Percentiles rank a stretch among this genome's conserved stretches.
These are phyloP conservation scores for Meloidogyne exigua DNA, from an alignment of 1,140 invertebrate species.

Conservation along the genomic window DNA sequence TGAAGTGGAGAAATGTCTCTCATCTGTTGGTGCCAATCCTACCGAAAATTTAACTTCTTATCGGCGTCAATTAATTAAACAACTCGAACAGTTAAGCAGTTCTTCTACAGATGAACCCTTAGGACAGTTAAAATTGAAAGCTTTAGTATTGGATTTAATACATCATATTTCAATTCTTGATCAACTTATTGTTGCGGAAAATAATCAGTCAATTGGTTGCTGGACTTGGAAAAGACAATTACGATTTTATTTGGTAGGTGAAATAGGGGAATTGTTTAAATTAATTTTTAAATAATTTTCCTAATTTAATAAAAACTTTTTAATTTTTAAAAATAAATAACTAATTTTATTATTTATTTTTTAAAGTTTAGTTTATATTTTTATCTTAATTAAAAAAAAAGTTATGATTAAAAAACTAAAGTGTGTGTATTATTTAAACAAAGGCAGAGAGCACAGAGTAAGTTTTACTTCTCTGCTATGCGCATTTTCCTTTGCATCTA, in stretches of 20 bases:
- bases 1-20: slow-evolving; percentile 78
- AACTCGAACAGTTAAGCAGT: slow-evolving; percentile 72
- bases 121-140: slow-evolving; percentile 65
- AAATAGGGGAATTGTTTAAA: background rate
- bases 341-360: too few relatives aligned
- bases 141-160: slow-evolving; percentile 87
- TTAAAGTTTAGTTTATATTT: too few relatives aligned
- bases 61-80: slow-evolving; percentile 66
- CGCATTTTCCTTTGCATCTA: too few relatives aligned
- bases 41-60: slow-evolving; percentile 67
- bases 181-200: slow-evolving; percentile 71
- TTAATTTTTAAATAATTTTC: background rate
- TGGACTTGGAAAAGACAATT: slow-evolving; percentile 95
- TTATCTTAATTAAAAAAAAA: too few relatives aligned
- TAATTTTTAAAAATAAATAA: too few relatives aligned
- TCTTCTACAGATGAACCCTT: slow-evolving; percentile 65
- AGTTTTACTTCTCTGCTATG: too few relatives aligned
- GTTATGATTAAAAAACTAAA: too few relatives aligned
- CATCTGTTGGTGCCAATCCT: slow-evolving; percentile 65
- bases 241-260: slow-evolving; percentile 69
- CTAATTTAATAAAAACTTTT: too few relatives aligned
- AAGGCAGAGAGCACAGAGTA: too few relatives aligned
- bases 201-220: slow-evolving; percentile 69
- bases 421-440: too few relatives aligned
- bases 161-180: slow-evolving; percentile 82